These are phyloP conservation scores for Agrenia bidenticulata DNA, from an alignment of 2,888 invertebrate genomes.

Conservation along the genomic window DNA sequence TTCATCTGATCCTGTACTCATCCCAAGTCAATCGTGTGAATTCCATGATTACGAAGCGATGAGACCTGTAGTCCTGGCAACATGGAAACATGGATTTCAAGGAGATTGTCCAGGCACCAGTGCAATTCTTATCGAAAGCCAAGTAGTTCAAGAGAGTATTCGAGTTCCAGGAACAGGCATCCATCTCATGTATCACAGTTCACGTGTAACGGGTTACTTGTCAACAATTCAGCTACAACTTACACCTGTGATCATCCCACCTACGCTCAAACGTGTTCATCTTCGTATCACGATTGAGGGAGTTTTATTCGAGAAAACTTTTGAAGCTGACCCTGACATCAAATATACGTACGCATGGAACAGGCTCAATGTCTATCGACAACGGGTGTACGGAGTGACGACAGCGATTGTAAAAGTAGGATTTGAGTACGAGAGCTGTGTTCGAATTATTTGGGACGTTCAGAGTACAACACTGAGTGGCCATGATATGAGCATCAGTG, in stretches of 20 bases:
- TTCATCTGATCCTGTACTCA: constrained; percentile 65
- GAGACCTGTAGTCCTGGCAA: constrained; percentile 89
- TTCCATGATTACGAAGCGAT: constrained; percentile 88
- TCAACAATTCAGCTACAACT: constrained; percentile 89
- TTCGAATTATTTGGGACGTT: constrained; percentile 91
- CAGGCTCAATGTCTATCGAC: constrained; percentile 89
- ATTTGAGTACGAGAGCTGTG: constrained; percentile 91
- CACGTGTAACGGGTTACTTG: constrained; percentile 87
- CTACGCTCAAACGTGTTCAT: constrained; percentile 81
- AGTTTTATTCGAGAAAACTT: constrained; percentile 84
- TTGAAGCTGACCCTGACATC: constrained; percentile 94
- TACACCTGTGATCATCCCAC: constrained; percentile 80
- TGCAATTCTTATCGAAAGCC: constrained; percentile 84
- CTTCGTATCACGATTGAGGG: constrained; percentile 92
- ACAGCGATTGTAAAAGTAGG: constrained; percentile 94
- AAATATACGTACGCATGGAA: constrained; percentile 99
- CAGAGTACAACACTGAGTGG: constrained; percentile 93
- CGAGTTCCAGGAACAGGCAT: constrained; percentile 91
- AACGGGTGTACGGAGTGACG: constrained; percentile 94
- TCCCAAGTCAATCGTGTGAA: constrained; percentile 74
- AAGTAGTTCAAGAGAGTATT: constrained; percentile 92
- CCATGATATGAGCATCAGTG: constrained; percentile 94
- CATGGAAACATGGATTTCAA: constrained; percentile 93
- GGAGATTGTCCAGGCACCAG: constrained; percentile 92
- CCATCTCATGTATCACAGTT: constrained; percentile 95